phyloP scores from a whole-genome alignment of 2,797 vertebrate species.

The Aphelocoma californica region DNA sequence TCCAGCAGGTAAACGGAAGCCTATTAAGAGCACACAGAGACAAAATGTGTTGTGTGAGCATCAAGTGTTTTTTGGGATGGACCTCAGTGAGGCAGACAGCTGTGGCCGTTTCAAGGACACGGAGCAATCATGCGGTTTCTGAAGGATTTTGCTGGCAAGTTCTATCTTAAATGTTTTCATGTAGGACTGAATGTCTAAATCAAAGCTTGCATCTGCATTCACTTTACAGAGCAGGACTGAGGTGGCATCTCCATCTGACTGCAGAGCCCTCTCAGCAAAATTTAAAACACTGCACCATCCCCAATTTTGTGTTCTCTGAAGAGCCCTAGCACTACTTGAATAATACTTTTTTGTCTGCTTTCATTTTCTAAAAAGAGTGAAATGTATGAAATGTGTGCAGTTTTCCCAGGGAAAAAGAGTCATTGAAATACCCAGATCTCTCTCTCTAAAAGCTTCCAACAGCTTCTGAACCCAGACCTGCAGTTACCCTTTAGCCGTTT shows the following conservation, averaged over 20 bases:
- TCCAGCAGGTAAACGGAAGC: conserved; percentile 53
- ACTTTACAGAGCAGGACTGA: neutral
- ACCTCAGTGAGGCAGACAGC: neutral
- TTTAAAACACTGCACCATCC: neutral
- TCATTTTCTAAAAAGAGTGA: neutral
- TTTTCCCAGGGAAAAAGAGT: neutral
- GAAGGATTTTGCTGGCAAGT: neutral
- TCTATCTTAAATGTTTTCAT: neutral
- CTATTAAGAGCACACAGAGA: conserved; percentile 63
- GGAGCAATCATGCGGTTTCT: rapidly evolving
- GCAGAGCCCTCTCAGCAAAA: neutral
- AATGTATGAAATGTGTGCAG: neutral
- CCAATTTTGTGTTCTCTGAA: neutral
- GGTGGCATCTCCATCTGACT: neutral
- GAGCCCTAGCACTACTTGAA: neutral
- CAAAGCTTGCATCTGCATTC: neutral
- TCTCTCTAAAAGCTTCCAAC: neutral
- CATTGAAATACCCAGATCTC: neutral
- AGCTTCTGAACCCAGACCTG: neutral
- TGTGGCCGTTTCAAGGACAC: neutral
- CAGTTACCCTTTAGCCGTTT: neutral
- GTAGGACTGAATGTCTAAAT: neutral
- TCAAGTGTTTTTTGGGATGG: neutral
- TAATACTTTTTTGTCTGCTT: neutral
- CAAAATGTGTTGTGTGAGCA: conserved; percentile 25